These are phyloP conservation scores for Poecilia picta DNA, from an alignment of 2,797 vertebrate species.

Conservation along the genomic window DNA sequence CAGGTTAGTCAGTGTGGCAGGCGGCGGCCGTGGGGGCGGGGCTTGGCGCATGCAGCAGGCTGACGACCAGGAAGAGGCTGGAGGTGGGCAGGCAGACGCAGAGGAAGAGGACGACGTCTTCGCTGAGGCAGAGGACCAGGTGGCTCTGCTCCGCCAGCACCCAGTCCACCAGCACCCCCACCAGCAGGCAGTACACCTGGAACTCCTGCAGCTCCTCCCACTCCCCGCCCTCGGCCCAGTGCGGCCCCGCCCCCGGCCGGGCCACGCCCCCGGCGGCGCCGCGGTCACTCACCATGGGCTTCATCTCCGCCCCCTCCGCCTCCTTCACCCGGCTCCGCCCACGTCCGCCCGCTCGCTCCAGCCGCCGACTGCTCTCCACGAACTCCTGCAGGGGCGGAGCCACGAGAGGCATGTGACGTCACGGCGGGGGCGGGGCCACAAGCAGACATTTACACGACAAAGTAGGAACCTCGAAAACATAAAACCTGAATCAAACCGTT, in stretches of 20 bases:
- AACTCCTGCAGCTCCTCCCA: constrained; percentile 89
- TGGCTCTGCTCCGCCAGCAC: constrained; percentile 85
- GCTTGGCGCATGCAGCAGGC: constrained; percentile 80
- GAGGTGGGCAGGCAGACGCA: constrained; percentile 93
- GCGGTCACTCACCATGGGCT: constrained; percentile 97
- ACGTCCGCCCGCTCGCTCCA: constrained; percentile 88
- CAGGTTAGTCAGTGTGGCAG: too few relatives aligned
- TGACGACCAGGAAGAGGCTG: constrained; percentile 90
- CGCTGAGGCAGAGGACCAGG: constrained; percentile 88
- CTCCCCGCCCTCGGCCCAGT: constrained; percentile 83
- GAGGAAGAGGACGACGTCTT: constrained; percentile 94
- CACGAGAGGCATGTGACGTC: constrained; percentile 27
- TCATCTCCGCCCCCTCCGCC: constrained; percentile 90
- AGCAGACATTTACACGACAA: neutral
- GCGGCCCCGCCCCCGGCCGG: constrained; percentile 79
- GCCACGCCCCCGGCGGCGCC: constrained; percentile 73
- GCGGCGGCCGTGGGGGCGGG: too few relatives aligned
- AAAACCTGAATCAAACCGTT: neutral
- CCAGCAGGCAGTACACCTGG: constrained; percentile 93
- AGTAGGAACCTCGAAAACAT: neutral
- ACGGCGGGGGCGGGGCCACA: neutral
- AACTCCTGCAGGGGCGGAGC: constrained; percentile 86
- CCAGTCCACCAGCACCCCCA: constrained; percentile 94
- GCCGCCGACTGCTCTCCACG: constrained; percentile 93
- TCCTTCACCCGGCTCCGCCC: constrained; percentile 87